Evolutionary conservation across 2,113 vertebrate species (phyloP), one percentile per base, ranked within the genome.

Genomic region (Microcebus murinus): DNA sequence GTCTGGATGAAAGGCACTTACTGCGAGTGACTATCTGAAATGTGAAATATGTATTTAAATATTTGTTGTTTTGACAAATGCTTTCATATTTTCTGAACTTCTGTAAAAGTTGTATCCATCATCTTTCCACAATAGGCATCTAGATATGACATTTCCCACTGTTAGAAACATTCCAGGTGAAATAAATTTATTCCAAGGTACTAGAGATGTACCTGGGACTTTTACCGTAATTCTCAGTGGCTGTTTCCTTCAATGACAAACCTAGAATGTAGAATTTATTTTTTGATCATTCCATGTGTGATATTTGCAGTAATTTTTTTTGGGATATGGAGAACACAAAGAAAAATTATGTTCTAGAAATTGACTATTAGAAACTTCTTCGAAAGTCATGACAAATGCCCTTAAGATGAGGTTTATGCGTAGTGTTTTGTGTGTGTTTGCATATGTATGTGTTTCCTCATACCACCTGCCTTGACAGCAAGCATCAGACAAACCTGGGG

Each of bases 161-260:
- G 34, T 4, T 71, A 65, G 57, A 92, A 55, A 9, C 8, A 71
- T 77, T 87, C 31, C 31, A 39, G 29, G 14, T 67, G 29, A 71
- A 86, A 82, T 76, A 77, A 94, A 91, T 83, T 84, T 45, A 95
- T 71, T 86, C 25, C 50, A 82, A 67, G 52, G 31, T 50, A 11
- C n/a, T 8, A 55, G 77, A 71, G 39, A 71, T 34, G 39, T 45
- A 10, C 3, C 4, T 88, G 5, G 25, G 34, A 84, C 8, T 61
- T 59, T 45, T 25, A 84, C 1, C 4, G 1, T 36, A 55, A 31
- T 87, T 83, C 34, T 63, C n/a, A 73, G 34, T 59, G 20, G 13
- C 12, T 61, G 1, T 82, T 89, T 81, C 8, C 29, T 80, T 81
- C 48, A 14, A 45, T 67, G 31, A 73, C 52, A 88, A 80, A 59